Evolutionary conservation across 2,113 vertebrate species (phyloP), one percentile per base, ranked within the genome.

Genomic region (Pelmatolapia mariae): DNA sequence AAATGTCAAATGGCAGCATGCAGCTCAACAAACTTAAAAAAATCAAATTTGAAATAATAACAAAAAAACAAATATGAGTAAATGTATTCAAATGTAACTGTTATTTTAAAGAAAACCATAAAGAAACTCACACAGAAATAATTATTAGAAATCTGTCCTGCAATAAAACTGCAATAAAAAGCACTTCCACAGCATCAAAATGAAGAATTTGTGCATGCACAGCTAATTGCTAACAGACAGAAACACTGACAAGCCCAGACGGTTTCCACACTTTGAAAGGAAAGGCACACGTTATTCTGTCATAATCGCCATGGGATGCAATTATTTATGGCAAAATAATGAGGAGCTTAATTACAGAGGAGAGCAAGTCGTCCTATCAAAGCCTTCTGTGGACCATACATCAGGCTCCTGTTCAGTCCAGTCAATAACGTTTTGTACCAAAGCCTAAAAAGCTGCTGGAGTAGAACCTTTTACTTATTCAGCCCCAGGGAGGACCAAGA

Each of bases 251-350:
- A 80, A 26, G n/a, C n/a, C 57, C 15, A 52, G 76, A 80, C 6
- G 18, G 15, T 83, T 85, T 73, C 76, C 90, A 76, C 9, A 29
- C 71, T 81, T 84, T 71, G 78, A 87, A 24, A 76, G 10, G 13
- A 76, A 87, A 86, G 38, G 19, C 61, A 45, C 15, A 29, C 13
- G 43, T 3, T 12, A 68, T 0, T 80, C 53, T 53, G 53, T 80
- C 73, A 85, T 31, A 83, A 87, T 86, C 5, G 8, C 81, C 84
- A 82, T 24, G 83, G 86, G 87, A 94, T 66, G 33, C 73, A 92
- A 87, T 91, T 90, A 93, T 85, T 91, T 86, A 88, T 18, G 24
- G 63, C 22, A 4, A 85, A 47, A 88, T 91, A 92, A 93, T 63
- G 80, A 87, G 88, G 33, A 71, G 38, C 76, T 79, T 93, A 89